These are phyloP conservation scores for Limnephilus auricula DNA, from an alignment of 2,888 invertebrate genomes.

Conservation along the genomic window DNA sequence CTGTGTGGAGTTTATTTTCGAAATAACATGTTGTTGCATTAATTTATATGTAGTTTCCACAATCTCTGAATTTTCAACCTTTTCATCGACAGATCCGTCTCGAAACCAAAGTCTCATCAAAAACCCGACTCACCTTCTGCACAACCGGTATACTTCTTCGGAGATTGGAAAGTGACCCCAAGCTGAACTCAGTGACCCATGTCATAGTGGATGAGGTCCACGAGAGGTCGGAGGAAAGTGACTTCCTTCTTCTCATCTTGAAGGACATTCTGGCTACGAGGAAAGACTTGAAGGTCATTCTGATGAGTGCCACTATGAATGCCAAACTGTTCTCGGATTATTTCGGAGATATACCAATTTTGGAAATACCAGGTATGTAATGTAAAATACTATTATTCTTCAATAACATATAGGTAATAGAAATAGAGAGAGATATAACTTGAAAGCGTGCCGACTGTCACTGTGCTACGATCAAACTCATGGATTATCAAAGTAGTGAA, in stretches of 20 bases:
- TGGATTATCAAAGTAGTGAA: no score
- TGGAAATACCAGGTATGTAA: constrained; percentile 85
- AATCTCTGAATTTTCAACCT: neutral
- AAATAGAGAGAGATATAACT: neutral
- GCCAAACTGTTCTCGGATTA: constrained; percentile 90
- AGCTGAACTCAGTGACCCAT: constrained; percentile 88
- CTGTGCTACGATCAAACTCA: no score
- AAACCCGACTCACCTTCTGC: constrained; percentile 92
- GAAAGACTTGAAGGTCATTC: constrained; percentile 87
- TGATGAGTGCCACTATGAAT: constrained; percentile 97
- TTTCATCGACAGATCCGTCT: constrained; percentile 81
- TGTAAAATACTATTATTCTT: neutral
- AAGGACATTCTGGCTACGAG: constrained; percentile 85
- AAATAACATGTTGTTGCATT: neutral
- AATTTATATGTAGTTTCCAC: neutral
- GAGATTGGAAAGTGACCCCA: constrained; percentile 87
- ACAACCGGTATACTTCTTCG: constrained; percentile 94
- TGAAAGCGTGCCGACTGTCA: no score
- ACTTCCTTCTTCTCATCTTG: constrained; percentile 90
- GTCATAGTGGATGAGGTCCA: constrained; percentile 95
- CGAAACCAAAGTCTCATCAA: constrained; percentile 86
- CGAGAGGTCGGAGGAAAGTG: constrained; percentile 93
- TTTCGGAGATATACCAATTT: constrained; percentile 86
- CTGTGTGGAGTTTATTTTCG: no score
- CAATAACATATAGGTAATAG: neutral